phyloP scores from a whole-genome alignment of 2,113 vertebrate genomes.

The Mungos mungo region DNA sequence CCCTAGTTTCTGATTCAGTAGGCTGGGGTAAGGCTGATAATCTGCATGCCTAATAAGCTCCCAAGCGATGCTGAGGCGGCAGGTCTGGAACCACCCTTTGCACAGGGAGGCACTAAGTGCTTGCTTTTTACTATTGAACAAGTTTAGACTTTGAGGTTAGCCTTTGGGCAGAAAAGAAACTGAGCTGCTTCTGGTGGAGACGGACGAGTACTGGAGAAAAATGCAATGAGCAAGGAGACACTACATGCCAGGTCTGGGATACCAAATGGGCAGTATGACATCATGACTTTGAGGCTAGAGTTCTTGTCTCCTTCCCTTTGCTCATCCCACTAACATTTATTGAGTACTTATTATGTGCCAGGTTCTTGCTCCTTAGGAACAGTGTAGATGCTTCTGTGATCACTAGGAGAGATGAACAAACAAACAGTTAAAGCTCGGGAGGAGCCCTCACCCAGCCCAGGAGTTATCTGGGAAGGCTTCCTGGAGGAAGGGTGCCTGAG shows the following conservation, averaged over 20 bases:
- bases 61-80: background rate
- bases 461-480: background rate
- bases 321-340: background rate
- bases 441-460: background rate
- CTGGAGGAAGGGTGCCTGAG: background rate
- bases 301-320: background rate
- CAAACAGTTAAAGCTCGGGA: background rate
- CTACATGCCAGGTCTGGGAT: background rate
- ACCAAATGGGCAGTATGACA: background rate
- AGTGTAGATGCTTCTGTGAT: background rate
- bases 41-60: background rate
- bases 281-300: background rate
- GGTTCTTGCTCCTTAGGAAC: background rate
- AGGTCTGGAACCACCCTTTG: background rate
- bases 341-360: background rate
- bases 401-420: background rate
- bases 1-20: background rate
- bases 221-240: background rate
- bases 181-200: background rate
- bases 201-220: background rate
- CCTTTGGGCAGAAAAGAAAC: background rate
- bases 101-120: background rate
- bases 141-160: background rate
- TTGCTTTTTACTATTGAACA: background rate
- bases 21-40: background rate